Evolutionary conservation across 2,888 invertebrate genomes (phyloP).

Genomic region (Myopa tessellatipennis): DNA sequence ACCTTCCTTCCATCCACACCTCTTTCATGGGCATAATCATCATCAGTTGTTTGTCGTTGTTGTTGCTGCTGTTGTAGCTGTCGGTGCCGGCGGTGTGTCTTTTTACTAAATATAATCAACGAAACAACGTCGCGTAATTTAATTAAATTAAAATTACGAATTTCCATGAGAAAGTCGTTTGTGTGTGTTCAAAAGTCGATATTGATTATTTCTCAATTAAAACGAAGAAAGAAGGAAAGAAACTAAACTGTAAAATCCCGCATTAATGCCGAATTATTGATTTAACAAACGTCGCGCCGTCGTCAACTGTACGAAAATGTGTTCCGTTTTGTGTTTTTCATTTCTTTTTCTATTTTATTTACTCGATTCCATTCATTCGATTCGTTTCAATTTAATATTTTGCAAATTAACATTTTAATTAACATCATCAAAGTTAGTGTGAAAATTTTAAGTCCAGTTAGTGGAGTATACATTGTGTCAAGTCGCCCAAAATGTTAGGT

Average conservation of each 20-base stretch:
- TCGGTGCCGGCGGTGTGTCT: not conserved
- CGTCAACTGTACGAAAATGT: not conserved
- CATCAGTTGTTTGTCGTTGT: constrained; percentile 15
- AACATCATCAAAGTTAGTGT: constrained; percentile 18
- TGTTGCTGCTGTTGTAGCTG: not conserved
- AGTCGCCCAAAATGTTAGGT: constrained; percentile 29
- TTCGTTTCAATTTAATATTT: not conserved
- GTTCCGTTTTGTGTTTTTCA: no score
- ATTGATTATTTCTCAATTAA: not conserved
- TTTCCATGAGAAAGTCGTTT: not conserved
- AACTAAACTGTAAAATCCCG: not conserved
- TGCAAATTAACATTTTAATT: constrained; percentile 27
- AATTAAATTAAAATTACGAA: constrained; percentile 18
- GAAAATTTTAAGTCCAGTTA: constrained; percentile 23
- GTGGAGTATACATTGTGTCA: constrained; percentile 1
- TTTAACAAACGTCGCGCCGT: constrained; percentile 14
- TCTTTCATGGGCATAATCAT: not conserved
- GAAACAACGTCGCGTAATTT: constrained; percentile 23
- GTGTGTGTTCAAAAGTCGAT: not conserved
- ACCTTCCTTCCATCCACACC: not conserved
- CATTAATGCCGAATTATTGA: constrained; percentile 19
- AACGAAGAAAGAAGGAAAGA: no score
- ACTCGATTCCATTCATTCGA: not conserved
- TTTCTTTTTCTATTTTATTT: not conserved
- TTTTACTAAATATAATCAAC: not conserved